These are phyloP conservation scores for Eupsilia transversa DNA, from an alignment of 2,888 invertebrate species.

Conservation along the genomic window DNA sequence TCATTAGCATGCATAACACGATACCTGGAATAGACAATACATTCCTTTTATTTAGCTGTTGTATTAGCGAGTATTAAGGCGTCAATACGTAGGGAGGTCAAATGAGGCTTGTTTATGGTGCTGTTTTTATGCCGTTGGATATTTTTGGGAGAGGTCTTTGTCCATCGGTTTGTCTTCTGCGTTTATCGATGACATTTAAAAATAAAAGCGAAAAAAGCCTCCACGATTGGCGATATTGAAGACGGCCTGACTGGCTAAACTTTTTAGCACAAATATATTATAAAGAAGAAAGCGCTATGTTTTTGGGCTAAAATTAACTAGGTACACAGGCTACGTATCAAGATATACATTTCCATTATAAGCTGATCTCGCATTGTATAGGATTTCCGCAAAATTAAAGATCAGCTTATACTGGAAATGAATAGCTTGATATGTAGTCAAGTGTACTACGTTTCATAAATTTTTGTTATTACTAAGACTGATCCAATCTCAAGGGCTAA, in stretches of 20 bases:
- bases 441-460: too few relatives aligned
- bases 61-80: constrained; percentile 27
- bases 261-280: too few relatives aligned
- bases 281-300: too few relatives aligned
- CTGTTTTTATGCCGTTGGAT: not conserved
- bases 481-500: not conserved
- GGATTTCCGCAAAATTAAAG: too few relatives aligned
- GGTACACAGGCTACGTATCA: too few relatives aligned
- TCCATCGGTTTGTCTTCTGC: not conserved
- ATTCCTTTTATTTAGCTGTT: constrained; percentile 36
- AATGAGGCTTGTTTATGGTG: constrained; percentile 28
- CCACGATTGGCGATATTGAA: not conserved
- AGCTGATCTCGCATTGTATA: too few relatives aligned
- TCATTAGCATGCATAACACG: constrained; percentile 92
- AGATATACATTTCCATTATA: too few relatives aligned
- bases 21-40: constrained; percentile 87
- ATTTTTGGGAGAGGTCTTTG: constrained; percentile 3
- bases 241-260: too few relatives aligned
- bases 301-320: too few relatives aligned
- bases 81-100: constrained; percentile 28
- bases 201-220: not conserved
- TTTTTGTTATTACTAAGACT: too few relatives aligned
- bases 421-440: too few relatives aligned
- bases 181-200: not conserved
- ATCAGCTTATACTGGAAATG: too few relatives aligned